Evolutionary conservation across 2,888 invertebrate species (phyloP), one percentile per base, ranked within the genome.

Genomic region (Lymantria monacha): DNA sequence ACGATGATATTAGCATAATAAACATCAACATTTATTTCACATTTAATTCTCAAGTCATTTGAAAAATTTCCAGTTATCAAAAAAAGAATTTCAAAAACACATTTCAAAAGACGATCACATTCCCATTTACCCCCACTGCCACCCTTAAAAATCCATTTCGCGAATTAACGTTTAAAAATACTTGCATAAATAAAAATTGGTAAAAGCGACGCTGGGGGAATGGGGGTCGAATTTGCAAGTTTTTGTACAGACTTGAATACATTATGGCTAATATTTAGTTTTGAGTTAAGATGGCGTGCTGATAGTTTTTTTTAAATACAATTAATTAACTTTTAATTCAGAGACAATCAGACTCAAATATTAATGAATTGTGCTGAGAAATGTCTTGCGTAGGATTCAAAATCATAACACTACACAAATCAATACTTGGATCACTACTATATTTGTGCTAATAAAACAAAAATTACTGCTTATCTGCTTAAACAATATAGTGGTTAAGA

Each of bases 91-190:
- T 46, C 12, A 46, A 60, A 57, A 49, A 63, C 46, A 49, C 49
- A 66, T 68, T 60, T 62, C 51, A 58, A 69, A 69, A 53, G 53
- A 49, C 53, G 49, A 46, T 49, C 46, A 45, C 53, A 40, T 63
- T 61, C 63, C 57, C 59, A 60, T 55, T 43, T 44, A 49, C 47
- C 58, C 53, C 59, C 44, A 22, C 43, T 13, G 46, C 62, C 67
- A 51, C 61, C 67, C 64, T 56, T 53, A 69, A 67, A 80, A 86
- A 87, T 80, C 81, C 85, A 88, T 87, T 77, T 81, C 72, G 72
- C 57, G 79, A 80, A 87, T 86, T 86, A 83, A 75, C 79, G 73
- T 81, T 79, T 61, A 76, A 61, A 81, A 82, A 85, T 80, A 72
- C 69, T 79, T 71, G 76, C 75, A 78, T 74, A 76, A 81, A 83